phyloP scores from a whole-genome alignment of 2,888 invertebrate genomes.

The Ephialtes manifestator region DNA sequence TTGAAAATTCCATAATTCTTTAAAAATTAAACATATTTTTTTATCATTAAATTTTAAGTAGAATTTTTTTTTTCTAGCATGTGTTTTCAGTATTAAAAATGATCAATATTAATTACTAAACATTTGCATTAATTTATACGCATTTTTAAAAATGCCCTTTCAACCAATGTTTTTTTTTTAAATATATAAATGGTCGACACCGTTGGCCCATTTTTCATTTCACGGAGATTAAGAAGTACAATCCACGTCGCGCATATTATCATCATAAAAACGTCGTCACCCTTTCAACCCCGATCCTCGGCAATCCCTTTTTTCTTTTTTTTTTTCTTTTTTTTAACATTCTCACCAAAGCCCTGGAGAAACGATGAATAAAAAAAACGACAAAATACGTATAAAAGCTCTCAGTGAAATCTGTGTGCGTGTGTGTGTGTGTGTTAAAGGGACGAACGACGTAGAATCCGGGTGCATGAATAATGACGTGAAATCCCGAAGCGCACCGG shows the following conservation, averaged over 20 bases:
- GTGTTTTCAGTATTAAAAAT: too few relatives aligned
- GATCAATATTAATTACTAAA: too few relatives aligned
- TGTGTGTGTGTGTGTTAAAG: neutral
- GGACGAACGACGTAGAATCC: neutral
- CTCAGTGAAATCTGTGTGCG: neutral
- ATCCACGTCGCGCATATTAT: neutral
- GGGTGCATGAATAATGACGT: constrained; percentile 28
- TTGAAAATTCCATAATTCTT: too few relatives aligned
- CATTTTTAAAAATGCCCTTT: too few relatives aligned
- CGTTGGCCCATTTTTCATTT: neutral
- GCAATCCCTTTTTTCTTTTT: neutral
- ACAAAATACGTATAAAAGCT: constrained; percentile 4
- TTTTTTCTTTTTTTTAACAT: neutral
- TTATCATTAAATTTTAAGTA: too few relatives aligned
- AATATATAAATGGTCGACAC: neutral
- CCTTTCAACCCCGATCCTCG: constrained; percentile 5
- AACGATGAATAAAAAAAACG: neutral
- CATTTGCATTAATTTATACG: too few relatives aligned
- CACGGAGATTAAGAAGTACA: neutral
- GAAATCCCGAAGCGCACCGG: neutral
- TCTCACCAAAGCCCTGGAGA: constrained; percentile 7
- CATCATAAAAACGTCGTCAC: constrained; percentile 14
- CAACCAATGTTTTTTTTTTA: neutral
- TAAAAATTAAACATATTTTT: too few relatives aligned
- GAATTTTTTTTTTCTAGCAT: too few relatives aligned